Evolutionary conservation across 37 sponge, comb jelly and placozoan species (phyloP), one percentile per base, ranked within the genome.

Genomic region (Beroe ovata): DNA sequence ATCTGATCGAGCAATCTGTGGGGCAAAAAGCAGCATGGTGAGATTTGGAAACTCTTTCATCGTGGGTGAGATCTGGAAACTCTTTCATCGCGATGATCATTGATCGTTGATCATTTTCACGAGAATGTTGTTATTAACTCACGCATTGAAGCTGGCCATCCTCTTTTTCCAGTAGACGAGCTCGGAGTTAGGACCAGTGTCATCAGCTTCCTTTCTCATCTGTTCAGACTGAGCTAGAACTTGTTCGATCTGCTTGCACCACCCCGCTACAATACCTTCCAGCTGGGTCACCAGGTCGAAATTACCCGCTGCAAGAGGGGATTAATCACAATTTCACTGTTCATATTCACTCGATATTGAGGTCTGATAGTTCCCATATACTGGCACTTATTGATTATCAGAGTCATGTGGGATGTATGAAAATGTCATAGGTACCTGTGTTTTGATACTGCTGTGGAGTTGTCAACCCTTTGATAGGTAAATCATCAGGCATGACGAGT

Each of bases 81-180:
- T n/a, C n/a, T n/a, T n/a, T n/a, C n/a, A n/a, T n/a, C n/a, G n/a
- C n/a, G n/a, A n/a, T n/a, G n/a, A n/a, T n/a, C n/a, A n/a, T n/a
- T n/a, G n/a, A n/a, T n/a, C n/a, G n/a, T n/a, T n/a, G n/a, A n/a
- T n/a, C n/a, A n/a, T n/a, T n/a, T n/a, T n/a, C n/a, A n/a, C n/a
- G n/a, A n/a, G n/a, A n/a, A n/a, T n/a, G n/a, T n/a, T n/a, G n/a
- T n/a, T n/a, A n/a, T n/a, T n/a, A n/a, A 66, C 69, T 66, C 69
- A 66, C 29, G 93, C 95, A 92, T 95, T 95, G 92, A 97, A 97
- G 64, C 93, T 94, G 81, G 96, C 99, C 92, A 95, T 91, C 59
- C 99, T 90, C 91, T 95, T 92, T 92, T 95, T 97, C 99, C 99
- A 97, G 92, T 97, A 93, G 23, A 95, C 99, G 69, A 97, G 92